These are phyloP conservation scores for Drosophila subsilvestris DNA, from an alignment of 2,888 invertebrate species.

Conservation along the genomic window DNA sequence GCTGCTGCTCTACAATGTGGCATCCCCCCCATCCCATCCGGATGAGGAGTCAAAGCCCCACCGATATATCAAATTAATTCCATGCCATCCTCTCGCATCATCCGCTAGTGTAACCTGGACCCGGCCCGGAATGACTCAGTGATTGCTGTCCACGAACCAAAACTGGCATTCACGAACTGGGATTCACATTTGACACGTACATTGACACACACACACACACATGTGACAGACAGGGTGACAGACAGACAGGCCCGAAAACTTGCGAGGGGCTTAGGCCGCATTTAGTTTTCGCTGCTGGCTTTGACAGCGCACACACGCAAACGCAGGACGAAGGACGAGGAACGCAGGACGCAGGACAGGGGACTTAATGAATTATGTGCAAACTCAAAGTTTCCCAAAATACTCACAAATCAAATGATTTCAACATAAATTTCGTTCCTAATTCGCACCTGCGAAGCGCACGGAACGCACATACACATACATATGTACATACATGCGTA, in stretches of 20 bases:
- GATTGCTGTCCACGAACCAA: conserved; percentile 25
- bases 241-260: conserved; percentile 27
- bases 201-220: conserved; percentile 20
- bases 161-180: conserved; percentile 15
- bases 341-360: not conserved
- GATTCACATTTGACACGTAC: conserved; percentile 38
- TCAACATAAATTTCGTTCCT: conserved; percentile 38
- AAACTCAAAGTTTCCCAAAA: conserved; percentile 36
- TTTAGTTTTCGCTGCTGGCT: conserved; percentile 35
- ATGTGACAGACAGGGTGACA: conserved; percentile 32
- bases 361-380: conserved; percentile 48
- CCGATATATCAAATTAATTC: conserved; percentile 35
- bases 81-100: not conserved
- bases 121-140: conserved; percentile 14
- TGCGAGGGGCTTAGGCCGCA: conserved; percentile 39
- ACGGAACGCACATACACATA: not conserved
- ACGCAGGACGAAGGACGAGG: not conserved
- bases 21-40: conserved; percentile 7
- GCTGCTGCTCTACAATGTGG: conserved; percentile 35
- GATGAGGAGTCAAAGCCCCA: conserved; percentile 31
- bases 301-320: conserved; percentile 38
- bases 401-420: conserved; percentile 44
- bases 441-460: conserved; percentile 32
- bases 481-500: too few relatives aligned
- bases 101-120: not conserved